Evolutionary conservation across 2,888 invertebrate genomes (phyloP).

Genomic region (Synanthedon formicaeformis): DNA sequence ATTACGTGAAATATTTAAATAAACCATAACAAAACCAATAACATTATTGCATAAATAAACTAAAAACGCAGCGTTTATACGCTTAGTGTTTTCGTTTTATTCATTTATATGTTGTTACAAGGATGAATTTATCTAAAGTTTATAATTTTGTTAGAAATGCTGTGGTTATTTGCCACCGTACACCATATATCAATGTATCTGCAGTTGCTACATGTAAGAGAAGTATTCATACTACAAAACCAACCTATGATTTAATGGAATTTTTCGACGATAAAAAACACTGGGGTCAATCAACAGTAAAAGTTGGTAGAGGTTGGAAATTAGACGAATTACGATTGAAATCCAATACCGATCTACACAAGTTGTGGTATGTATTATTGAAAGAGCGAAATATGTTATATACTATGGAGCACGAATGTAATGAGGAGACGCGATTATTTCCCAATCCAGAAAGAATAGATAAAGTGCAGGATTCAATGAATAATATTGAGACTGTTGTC

Average conservation of each 20-base stretch:
- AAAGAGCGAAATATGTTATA: conserved; percentile 98
- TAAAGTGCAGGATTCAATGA: conserved; percentile 96
- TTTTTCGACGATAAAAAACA: conserved; percentile 91
- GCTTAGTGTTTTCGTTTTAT: no score
- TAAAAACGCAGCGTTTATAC: no score
- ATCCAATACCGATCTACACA: conserved; percentile 95
- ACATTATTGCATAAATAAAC: no score
- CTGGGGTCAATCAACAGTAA: conserved; percentile 82
- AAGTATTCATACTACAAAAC: conserved; percentile 45
- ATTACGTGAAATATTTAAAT: no score
- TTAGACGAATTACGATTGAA: conserved; percentile 93
- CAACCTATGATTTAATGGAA: conserved; percentile 76
- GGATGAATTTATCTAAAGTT: background rate
- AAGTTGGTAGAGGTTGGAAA: conserved; percentile 89
- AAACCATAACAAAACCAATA: no score
- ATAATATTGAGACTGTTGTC: conserved; percentile 89
- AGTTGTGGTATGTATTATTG: conserved; percentile 90
- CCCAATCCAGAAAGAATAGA: conserved; percentile 94
- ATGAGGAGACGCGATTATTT: conserved; percentile 75
- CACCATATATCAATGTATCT: background rate
- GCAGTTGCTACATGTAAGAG: conserved; percentile 9
- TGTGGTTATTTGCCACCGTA: conserved; percentile 1
- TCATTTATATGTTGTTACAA: background rate
- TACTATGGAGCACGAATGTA: conserved; percentile 92
- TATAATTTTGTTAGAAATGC: conserved; percentile 1